These are phyloP conservation scores for Hirtodrosophila duncani DNA, from an alignment of 2,888 invertebrate genomes.

Conservation along the genomic window DNA sequence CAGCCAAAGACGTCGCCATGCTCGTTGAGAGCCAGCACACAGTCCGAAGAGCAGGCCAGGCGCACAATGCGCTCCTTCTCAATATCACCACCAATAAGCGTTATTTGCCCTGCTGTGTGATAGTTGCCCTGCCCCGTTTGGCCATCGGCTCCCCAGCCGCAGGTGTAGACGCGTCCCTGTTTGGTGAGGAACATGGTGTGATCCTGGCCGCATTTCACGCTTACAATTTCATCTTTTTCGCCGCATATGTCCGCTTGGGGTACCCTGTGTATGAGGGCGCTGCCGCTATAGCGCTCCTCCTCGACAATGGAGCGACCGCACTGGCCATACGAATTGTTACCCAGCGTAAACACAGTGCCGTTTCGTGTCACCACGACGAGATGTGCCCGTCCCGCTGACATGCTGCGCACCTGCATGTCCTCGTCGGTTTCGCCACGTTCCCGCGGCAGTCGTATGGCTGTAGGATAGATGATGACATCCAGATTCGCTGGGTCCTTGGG, in stretches of 20 bases:
- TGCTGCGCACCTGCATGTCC: conserved; percentile 73
- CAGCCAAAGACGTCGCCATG: conserved; percentile 96
- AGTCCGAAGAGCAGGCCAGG: conserved; percentile 89
- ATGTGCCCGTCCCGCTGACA: conserved; percentile 92
- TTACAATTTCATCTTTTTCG: conserved; percentile 82
- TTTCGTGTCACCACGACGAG: conserved; percentile 86
- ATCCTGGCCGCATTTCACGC: conserved; percentile 90
- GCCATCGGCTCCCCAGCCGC: conserved; percentile 97
- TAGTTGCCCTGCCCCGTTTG: conserved; percentile 91
- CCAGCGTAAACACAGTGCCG: conserved; percentile 90
- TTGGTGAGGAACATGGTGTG: conserved; percentile 86
- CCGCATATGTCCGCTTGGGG: conserved; percentile 82
- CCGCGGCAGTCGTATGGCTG: conserved; percentile 84
- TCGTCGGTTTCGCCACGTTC: conserved; percentile 80
- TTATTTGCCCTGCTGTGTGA: conserved; percentile 81
- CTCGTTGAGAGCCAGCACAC: conserved; percentile 92
- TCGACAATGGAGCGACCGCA: conserved; percentile 90
- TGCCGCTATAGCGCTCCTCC: conserved; percentile 86
- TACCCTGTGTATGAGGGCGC: conserved; percentile 84
- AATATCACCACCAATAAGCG: conserved; percentile 88
- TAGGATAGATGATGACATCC: conserved; percentile 84
- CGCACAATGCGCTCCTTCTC: conserved; percentile 89
- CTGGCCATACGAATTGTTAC: conserved; percentile 96
- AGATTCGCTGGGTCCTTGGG: conserved; percentile 82
- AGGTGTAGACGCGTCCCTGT: conserved; percentile 89